These are phyloP conservation scores for Panulirus ornatus DNA, from an alignment of 1,140 invertebrate genomes.

Conservation along the genomic window DNA sequence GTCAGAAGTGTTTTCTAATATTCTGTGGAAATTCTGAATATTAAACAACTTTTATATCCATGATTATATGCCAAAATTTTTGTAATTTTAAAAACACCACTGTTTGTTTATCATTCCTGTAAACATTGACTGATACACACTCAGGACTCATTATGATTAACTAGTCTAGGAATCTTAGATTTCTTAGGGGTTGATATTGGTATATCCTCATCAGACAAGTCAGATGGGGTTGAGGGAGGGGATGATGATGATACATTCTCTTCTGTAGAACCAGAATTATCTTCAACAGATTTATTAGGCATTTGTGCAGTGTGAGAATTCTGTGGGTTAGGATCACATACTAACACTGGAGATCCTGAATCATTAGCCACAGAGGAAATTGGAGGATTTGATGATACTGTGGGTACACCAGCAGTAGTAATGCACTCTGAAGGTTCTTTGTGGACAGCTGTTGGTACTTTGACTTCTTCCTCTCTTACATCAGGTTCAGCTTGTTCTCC, in stretches of 20 bases:
- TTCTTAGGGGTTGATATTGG: conserved; percentile 57
- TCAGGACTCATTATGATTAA: conserved; percentile 40
- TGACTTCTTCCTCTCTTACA: conserved; percentile 16
- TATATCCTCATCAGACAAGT: conserved; percentile 52
- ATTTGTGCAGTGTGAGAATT: conserved; percentile 1
- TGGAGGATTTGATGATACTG: background rate
- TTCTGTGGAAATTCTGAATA: no score
- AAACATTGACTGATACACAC: background rate
- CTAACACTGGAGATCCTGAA: background rate
- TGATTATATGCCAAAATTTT: no score
- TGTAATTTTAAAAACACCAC: background rate
- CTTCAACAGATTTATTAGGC: background rate
- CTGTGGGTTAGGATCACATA: background rate
- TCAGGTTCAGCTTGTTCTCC: conserved; percentile 31
- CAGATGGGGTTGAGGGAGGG: conserved; percentile 26
- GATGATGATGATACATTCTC: background rate
- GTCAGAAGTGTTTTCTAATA: no score
- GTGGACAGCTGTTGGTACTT: background rate
- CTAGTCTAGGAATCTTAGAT: conserved; percentile 65
- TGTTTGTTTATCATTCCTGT: background rate
- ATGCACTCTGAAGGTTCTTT: background rate
- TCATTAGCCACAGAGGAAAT: background rate
- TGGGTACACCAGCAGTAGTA: background rate
- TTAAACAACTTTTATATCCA: no score
- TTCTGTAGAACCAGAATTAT: conserved; percentile 7